Percentiles rank a stretch among this genome's conserved stretches.
These are phyloP conservation scores for Mycetomoellerius zeteki DNA, from an alignment of 1,140 invertebrate genomes.

Conservation along the genomic window DNA sequence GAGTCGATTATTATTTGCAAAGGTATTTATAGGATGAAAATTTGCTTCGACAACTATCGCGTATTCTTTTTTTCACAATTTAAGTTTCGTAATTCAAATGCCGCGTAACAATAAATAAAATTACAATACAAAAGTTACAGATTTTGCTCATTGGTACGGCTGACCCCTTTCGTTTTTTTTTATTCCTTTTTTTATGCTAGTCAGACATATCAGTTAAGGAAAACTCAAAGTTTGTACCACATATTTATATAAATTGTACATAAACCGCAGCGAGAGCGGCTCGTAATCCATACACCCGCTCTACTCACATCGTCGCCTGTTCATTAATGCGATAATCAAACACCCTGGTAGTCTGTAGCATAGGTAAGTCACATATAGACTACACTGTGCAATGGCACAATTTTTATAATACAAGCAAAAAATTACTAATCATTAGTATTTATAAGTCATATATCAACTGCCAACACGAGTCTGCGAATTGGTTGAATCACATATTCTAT, in stretches of 20 bases:
- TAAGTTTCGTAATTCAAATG: not conserved
- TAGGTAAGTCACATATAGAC: slow-evolving; percentile 19
- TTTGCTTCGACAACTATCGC: not conserved
- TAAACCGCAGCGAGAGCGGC: slow-evolving; percentile 13
- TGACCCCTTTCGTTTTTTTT: slow-evolving; percentile 17
- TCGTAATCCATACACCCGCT: not conserved
- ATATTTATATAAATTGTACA: slow-evolving; percentile 11
- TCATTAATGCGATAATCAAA: slow-evolving; percentile 1
- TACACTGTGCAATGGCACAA: slow-evolving; percentile 48
- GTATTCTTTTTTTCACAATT: not conserved
- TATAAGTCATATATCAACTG: slow-evolving; percentile 68
- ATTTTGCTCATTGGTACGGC: slow-evolving; percentile 59
- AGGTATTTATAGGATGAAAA: not conserved
- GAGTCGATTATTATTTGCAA: slow-evolving; percentile 21
- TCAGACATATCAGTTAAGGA: slow-evolving; percentile 64
- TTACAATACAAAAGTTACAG: slow-evolving; percentile 66
- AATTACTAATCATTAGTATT: slow-evolving; percentile 42
- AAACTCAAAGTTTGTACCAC: slow-evolving; percentile 45
- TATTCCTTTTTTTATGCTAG: slow-evolving; percentile 19
- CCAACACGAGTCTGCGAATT: slow-evolving; percentile 72
- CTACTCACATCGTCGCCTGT: slow-evolving; percentile 6
- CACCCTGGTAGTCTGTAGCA: not conserved
- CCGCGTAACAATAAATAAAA: slow-evolving; percentile 26
- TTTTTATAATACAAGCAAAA: slow-evolving; percentile 63
- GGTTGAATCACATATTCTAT: slow-evolving; percentile 65